Evolutionary conservation across 2,888 invertebrate genomes (phyloP).

Genomic region (Ypsolopha scabrella): DNA sequence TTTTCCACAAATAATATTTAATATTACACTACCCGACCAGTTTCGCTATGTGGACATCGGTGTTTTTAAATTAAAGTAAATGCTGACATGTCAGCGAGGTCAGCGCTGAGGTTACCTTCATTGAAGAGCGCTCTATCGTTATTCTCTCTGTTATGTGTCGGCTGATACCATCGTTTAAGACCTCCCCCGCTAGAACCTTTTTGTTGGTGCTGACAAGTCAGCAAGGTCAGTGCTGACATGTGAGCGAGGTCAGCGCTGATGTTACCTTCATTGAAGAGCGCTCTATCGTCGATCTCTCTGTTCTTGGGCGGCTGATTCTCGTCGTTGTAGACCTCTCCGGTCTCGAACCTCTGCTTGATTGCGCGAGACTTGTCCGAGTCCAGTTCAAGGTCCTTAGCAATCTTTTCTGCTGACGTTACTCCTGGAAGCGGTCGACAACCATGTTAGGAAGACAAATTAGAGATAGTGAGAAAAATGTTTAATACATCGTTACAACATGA

Average conservation of each 20-base stretch:
- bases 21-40: too few relatives aligned
- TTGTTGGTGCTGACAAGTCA: too few relatives aligned
- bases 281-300: constrained; percentile 76
- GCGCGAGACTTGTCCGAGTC: constrained; percentile 72
- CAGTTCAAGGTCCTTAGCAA: constrained; percentile 64
- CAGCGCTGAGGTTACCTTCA: too few relatives aligned
- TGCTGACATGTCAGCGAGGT: too few relatives aligned
- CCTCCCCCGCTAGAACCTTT: constrained; percentile 84
- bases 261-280: constrained; percentile 84
- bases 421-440: constrained; percentile 23
- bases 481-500: too few relatives aligned
- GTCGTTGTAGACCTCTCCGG: constrained; percentile 78
- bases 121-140: constrained; percentile 84
- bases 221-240: too few relatives aligned
- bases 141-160: constrained; percentile 62
- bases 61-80: too few relatives aligned
- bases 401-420: constrained; percentile 67
- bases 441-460: not conserved
- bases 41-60: too few relatives aligned
- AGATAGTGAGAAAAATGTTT: too few relatives aligned
- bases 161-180: constrained; percentile 73
- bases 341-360: constrained; percentile 85
- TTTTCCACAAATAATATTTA: too few relatives aligned
- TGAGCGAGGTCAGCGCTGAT: too few relatives aligned
- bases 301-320: constrained; percentile 65